Evolutionary conservation across 2,113 vertebrate genomes (phyloP).

Genomic region (Rhinolophus sinicus): DNA sequence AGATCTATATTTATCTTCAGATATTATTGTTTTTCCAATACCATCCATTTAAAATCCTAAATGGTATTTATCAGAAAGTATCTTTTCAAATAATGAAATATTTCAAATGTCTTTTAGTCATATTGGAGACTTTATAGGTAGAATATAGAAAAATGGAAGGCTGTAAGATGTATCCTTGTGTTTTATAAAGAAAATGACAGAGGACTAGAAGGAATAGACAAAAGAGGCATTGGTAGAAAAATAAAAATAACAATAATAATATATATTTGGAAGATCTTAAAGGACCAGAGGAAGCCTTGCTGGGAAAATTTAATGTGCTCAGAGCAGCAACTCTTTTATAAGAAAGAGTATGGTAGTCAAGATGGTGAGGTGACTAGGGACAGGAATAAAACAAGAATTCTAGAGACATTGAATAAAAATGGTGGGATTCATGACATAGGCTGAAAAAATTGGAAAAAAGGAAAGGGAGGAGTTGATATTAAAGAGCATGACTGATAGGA

Average conservation of each 20-base stretch:
- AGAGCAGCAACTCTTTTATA: not conserved
- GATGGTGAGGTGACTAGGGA: not conserved
- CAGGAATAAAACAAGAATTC: not conserved
- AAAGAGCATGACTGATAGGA: not conserved
- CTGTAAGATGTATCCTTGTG: not conserved
- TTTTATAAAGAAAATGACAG: constrained; percentile 16
- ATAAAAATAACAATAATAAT: not conserved
- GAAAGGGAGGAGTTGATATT: constrained; percentile 21
- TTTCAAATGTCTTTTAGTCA: constrained; percentile 32
- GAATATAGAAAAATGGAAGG: not conserved
- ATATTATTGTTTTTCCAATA: constrained; percentile 18
- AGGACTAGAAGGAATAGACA: not conserved
- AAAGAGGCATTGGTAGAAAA: not conserved
- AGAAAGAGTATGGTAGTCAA: constrained; percentile 1
- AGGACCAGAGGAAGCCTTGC: not conserved
- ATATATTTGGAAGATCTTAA: constrained; percentile 41
- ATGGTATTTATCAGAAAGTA: not conserved
- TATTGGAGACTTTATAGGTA: not conserved
- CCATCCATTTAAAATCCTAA: constrained; percentile 33
- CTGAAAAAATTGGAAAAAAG: constrained; percentile 1
- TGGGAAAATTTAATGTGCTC: constrained; percentile 18
- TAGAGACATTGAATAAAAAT: constrained; percentile 1
- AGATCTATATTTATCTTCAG: constrained; percentile 43
- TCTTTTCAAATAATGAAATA: constrained; percentile 44
- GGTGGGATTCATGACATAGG: not conserved